Evolutionary conservation across 2,888 invertebrate genomes (phyloP).

Genomic region (Cantharis rufa): DNA sequence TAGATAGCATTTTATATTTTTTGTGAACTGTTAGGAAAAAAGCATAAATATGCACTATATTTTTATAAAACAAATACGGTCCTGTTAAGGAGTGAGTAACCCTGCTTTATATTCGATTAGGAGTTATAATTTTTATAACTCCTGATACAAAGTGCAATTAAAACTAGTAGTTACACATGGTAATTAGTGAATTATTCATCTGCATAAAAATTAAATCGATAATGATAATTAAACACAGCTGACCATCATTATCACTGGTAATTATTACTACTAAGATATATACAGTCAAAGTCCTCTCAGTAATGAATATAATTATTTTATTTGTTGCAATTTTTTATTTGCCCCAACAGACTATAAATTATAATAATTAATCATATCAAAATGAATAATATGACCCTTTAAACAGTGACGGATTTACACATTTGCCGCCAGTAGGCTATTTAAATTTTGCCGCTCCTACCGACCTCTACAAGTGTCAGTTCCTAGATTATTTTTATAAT

Average conservation of each 20-base stretch:
- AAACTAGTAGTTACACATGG: background rate
- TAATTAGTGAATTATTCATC: background rate
- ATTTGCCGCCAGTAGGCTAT: too few relatives aligned
- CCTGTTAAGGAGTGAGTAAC: too few relatives aligned
- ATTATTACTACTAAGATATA: background rate
- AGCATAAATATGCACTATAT: too few relatives aligned
- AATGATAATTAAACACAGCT: background rate
- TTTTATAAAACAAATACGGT: too few relatives aligned
- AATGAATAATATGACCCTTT: background rate
- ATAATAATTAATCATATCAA: background rate
- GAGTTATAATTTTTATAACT: background rate
- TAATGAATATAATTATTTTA: background rate
- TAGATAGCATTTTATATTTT: too few relatives aligned
- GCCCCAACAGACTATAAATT: background rate
- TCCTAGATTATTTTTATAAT: too few relatives aligned
- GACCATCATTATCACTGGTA: background rate
- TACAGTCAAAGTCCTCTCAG: background rate
- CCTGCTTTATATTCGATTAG: too few relatives aligned
- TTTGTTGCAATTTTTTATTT: background rate
- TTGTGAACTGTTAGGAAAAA: too few relatives aligned
- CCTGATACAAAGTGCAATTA: background rate
- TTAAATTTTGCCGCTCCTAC: too few relatives aligned
- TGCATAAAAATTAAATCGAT: background rate
- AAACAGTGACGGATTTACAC: too few relatives aligned
- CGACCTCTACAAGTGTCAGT: too few relatives aligned